These are phyloP conservation scores for Ptilorrhoa leucosticta DNA, from an alignment of 2,113 vertebrate species.

Conservation along the genomic window DNA sequence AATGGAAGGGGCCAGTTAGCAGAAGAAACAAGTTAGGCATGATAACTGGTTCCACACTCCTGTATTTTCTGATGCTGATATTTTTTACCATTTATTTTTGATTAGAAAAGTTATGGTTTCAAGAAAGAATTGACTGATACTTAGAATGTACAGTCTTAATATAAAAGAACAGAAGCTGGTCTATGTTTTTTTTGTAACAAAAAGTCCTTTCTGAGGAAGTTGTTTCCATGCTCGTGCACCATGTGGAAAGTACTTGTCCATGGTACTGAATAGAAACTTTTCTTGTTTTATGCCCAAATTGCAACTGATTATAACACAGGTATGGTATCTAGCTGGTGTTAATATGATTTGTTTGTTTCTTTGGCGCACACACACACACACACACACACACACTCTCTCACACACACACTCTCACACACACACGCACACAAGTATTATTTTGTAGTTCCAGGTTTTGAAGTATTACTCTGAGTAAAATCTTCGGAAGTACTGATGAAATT, in stretches of 20 bases:
- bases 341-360: neutral
- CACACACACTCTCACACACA: too few species aligned
- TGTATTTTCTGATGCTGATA: neutral
- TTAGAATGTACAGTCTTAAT: neutral
- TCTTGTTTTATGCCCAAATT: neutral
- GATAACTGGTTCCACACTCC: neutral
- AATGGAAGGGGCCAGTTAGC: neutral
- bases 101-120: neutral
- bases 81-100: neutral
- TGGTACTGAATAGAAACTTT: constrained; percentile 41
- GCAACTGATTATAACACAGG: neutral
- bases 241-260: constrained; percentile 37
- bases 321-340: neutral
- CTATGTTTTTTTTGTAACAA: neutral
- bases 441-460: neutral
- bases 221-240: accelerated
- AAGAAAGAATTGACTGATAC: neutral
- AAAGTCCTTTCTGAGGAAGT: neutral
- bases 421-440: neutral
- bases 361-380: neutral
- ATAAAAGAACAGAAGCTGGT: neutral
- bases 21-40: neutral
- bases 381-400: too few species aligned
- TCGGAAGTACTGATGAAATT: neutral
- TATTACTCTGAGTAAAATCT: neutral